Evolutionary conservation across 2,888 invertebrate genomes (phyloP).

Genomic region (Acanthoscelides obtectus): DNA sequence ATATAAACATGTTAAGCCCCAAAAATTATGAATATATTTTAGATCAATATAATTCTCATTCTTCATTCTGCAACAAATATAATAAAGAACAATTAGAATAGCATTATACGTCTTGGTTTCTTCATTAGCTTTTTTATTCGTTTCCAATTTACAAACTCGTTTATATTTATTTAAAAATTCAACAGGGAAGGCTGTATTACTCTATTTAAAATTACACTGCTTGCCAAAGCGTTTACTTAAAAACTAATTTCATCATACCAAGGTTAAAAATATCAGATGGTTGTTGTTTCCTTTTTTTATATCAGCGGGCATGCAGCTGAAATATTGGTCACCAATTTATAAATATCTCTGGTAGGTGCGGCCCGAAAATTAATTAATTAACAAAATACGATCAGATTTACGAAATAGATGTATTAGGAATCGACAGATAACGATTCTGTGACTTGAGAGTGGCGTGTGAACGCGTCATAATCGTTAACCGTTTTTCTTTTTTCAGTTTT

Average conservation of each 20-base stretch:
- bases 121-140: neutral
- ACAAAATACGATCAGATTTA: neutral
- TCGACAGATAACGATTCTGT: too few species aligned
- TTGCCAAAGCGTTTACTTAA: neutral
- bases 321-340: neutral
- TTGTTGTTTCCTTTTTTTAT: neutral
- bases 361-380: neutral
- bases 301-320: neutral
- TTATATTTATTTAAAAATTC: neutral
- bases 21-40: too few species aligned
- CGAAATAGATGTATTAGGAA: neutral
- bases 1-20: too few species aligned
- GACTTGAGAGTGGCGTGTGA: too few species aligned
- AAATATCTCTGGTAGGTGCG: neutral
- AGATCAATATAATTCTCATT: too few species aligned
- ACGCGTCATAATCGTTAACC: too few species aligned
- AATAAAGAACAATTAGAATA: neutral
- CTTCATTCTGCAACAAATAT: too few species aligned
- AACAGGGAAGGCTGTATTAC: neutral
- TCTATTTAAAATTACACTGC: neutral
- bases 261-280: neutral
- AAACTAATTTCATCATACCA: neutral
- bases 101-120: neutral
- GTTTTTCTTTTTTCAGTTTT: too few species aligned
- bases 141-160: neutral